phyloP scores from a whole-genome alignment of 2,797 vertebrate species.

The Acridotheres tristis region DNA sequence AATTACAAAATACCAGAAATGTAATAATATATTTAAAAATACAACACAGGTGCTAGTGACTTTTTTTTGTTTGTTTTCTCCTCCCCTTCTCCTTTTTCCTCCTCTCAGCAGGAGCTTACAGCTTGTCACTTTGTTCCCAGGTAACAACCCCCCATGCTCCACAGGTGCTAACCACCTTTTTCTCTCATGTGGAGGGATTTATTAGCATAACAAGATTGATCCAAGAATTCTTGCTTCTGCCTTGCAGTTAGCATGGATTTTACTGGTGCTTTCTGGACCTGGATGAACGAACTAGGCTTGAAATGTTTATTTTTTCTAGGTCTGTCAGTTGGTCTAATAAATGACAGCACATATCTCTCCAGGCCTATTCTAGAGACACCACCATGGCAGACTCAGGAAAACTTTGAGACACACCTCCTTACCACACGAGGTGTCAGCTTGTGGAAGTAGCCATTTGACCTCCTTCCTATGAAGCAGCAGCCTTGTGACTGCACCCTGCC shows the following conservation, averaged over 20 bases:
- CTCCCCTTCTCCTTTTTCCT: background rate
- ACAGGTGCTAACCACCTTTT: conserved; percentile 28
- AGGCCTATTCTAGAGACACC: background rate
- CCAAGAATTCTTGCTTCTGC: background rate
- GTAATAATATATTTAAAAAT: conserved; percentile 57
- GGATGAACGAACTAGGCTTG: background rate
- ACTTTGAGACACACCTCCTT: background rate
- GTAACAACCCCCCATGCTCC: background rate
- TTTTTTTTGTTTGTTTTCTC: background rate
- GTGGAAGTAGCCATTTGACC: background rate
- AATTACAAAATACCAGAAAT: conserved; percentile 62
- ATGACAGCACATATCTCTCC: background rate
- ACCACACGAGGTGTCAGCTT: background rate
- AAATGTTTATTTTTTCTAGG: background rate
- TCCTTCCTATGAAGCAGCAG: background rate
- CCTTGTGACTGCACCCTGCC: background rate
- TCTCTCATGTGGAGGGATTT: conserved; percentile 9
- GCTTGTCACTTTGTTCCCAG: background rate
- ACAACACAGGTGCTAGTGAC: conserved; percentile 41
- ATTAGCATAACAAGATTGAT: background rate
- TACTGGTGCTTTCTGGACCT: background rate
- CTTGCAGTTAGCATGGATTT: background rate
- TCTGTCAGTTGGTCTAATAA: background rate
- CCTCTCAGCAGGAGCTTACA: background rate
- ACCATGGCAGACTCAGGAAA: rapidly evolving